A percentile compares a stretch with the other conserved stretches of the same genome.
Conservation (phyloP, 2,888 invertebrate genomes). For the Aelia acuminata region DNA sequence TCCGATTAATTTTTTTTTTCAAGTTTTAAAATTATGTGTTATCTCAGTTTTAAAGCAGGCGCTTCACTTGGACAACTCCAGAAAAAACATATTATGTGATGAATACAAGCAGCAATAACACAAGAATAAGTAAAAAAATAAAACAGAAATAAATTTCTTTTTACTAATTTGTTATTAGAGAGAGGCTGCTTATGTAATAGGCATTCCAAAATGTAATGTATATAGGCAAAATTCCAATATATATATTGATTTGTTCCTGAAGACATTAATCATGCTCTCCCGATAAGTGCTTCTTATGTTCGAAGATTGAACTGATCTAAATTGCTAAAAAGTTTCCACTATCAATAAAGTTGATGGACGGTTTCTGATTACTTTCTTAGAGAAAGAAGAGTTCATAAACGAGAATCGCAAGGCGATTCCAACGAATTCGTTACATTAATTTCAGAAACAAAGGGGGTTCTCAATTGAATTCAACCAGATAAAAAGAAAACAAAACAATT, state of each 20-base stretch:
- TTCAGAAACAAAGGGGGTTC: neutral
- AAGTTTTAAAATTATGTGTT: too few relatives aligned
- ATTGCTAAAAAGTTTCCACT: neutral
- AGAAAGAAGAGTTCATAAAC: neutral
- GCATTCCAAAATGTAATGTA: too few relatives aligned
- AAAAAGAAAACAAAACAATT: neutral
- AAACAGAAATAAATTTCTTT: too few relatives aligned
- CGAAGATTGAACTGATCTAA: neutral
- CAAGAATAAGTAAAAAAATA: too few relatives aligned
- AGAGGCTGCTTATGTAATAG: too few relatives aligned
- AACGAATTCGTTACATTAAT: neutral
- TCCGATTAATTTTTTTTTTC: too few relatives aligned
- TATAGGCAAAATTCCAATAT: too few relatives aligned
- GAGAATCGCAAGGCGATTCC: neutral
- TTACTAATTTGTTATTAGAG: too few relatives aligned
- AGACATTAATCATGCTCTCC: neutral
- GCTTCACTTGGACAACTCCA: too few relatives aligned
- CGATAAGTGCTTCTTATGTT: constrained; percentile 20
- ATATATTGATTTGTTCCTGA: neutral
- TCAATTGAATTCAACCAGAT: neutral
- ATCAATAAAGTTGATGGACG: neutral
- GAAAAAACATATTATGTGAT: too few relatives aligned
- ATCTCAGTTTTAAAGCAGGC: too few relatives aligned
- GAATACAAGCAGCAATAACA: too few relatives aligned
- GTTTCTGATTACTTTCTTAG: constrained; percentile 5